Percentiles rank a stretch among this genome's conserved stretches.
These are phyloP conservation scores for Lutjanus erythropterus DNA, from an alignment of 2,113 vertebrate genomes.

Conservation along the genomic window DNA sequence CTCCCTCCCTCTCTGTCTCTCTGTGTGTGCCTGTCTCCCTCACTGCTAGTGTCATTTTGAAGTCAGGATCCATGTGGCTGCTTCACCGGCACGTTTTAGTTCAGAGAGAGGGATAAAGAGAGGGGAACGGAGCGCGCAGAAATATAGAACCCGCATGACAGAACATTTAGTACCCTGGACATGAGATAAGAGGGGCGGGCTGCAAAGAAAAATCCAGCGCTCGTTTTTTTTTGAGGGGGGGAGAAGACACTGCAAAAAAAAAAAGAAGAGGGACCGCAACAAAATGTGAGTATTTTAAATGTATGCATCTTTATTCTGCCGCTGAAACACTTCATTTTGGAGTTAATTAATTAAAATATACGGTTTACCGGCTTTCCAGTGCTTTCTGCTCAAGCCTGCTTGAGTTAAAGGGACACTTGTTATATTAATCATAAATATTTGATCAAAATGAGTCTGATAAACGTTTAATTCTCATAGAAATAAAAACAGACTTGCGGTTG, in stretches of 20 bases:
- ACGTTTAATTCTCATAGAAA: not conserved
- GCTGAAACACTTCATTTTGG: not conserved
- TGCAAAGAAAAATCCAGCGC: slow-evolving; percentile 21
- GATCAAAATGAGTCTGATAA: not conserved
- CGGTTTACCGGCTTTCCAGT: not conserved
- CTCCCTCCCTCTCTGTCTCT: not conserved
- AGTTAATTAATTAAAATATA: slow-evolving; percentile 9
- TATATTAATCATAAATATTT: slow-evolving; percentile 6
- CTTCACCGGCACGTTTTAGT: slow-evolving; percentile 51
- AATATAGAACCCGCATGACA: slow-evolving; percentile 61
- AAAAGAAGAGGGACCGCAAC: slow-evolving; percentile 7
- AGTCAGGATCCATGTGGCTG: slow-evolving; percentile 63
- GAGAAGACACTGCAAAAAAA: not conserved
- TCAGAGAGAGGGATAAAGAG: slow-evolving; percentile 3
- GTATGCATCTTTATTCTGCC: not conserved
- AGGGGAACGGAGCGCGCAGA: not conserved
- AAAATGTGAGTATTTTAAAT: slow-evolving; percentile 60
- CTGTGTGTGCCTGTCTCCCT: slow-evolving; percentile 4
- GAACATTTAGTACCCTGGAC: slow-evolving; percentile 84
- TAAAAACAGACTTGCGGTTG: not conserved
- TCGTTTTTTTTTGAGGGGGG: not conserved
- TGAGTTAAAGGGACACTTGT: slow-evolving; percentile 52
- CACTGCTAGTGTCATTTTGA: slow-evolving; percentile 59
- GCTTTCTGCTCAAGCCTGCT: not conserved
- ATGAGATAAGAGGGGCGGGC: slow-evolving; percentile 63